Conservation (phyloP, 2,797 vertebrate genomes). For the Sebastes jordani region DNA sequence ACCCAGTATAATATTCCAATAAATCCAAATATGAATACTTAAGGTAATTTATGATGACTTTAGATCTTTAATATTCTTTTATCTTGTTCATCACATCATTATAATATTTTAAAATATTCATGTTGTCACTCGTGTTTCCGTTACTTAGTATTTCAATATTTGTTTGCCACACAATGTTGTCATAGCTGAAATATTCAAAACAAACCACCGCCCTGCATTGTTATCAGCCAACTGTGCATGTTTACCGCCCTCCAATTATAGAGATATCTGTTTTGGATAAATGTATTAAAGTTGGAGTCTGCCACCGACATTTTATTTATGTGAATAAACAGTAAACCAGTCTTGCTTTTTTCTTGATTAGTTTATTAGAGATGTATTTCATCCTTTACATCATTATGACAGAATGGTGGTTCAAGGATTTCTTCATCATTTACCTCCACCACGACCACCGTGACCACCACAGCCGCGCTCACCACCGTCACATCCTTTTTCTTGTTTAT, state of each 20-base stretch:
- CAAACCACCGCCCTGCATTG: neutral
- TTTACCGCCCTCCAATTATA: neutral
- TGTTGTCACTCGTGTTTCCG: neutral
- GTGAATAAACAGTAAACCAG: neutral
- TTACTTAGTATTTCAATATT: neutral
- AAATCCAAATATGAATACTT: neutral
- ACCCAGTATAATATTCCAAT: neutral
- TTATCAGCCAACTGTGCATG: neutral
- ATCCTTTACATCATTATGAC: neutral
- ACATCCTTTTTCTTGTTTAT: too few species aligned
- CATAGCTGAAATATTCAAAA: neutral
- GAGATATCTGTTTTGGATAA: neutral
- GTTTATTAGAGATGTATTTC: constrained; percentile 27
- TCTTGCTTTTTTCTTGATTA: neutral
- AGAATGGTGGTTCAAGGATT: neutral
- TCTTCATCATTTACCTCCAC: neutral
- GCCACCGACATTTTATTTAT: neutral
- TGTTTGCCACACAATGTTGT: neutral
- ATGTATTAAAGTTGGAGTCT: neutral
- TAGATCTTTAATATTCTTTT: neutral
- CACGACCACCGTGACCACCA: neutral
- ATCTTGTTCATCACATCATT: neutral
- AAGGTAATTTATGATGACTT: neutral
- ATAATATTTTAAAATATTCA: neutral
- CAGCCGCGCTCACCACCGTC: accelerated